Evolutionary conservation across 2,113 vertebrate genomes (phyloP), one percentile per base, ranked within the genome.

Genomic region (Nerophis ophidion): DNA sequence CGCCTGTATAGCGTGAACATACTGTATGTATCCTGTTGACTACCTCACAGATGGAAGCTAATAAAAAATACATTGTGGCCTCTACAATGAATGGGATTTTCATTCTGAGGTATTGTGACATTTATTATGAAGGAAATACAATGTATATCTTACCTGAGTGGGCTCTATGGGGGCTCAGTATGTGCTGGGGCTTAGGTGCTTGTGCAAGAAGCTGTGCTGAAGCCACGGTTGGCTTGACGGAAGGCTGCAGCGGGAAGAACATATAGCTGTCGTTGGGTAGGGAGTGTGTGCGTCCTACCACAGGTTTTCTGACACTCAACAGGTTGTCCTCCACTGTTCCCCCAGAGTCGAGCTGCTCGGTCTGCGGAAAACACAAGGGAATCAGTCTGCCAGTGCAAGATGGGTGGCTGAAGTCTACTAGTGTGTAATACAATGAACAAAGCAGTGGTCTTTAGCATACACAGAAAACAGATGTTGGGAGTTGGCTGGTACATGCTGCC

Each of bases 191-290:
- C 80, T 83, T 77, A 88, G 88, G 79, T 80, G 88, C 68, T 87
- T 89, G 80, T 49, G 74, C 83, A 60, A 50, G 48, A 35, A 64
- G 70, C 84, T 88, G 81, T 48, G 79, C 59, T 26, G 77, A 42
- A 84, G 60, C 8, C 1, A 40, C 45, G 4, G 42, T 50, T 0
- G 75, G 11, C 74, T 57, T 52, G 64, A 70, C 61, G 63, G 62
- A 49, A 60, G 73, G 49, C 74, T 76, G 68, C 10, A 77, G 79
- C 0, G 80, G 85, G 70, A 83, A 89, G 82, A 94, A 96, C 97
- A 99, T 99, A 86, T 97, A 97, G 91, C 96, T 97, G 90, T 98
- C 96, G 0, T 98, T 98, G 49, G 97, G 97, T 68, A 99, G 73
- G 8, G 96, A 99, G 86, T 95, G 95, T 0, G 97, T 94, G 46